These are phyloP conservation scores for Melitaea athalia DNA, from an alignment of 2,888 invertebrate genomes.

Conservation along the genomic window DNA sequence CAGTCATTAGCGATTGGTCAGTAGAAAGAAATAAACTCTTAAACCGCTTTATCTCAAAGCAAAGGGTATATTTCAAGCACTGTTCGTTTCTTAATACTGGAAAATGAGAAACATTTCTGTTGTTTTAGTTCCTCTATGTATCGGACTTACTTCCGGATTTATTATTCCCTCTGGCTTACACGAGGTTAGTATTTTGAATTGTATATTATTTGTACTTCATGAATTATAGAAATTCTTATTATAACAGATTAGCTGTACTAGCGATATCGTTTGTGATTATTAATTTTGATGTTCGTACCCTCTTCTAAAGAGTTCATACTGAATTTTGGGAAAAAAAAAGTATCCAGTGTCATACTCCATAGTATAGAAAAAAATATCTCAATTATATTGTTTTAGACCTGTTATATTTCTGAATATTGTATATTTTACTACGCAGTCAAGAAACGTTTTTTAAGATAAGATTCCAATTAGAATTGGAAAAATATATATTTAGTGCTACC, in stretches of 20 bases:
- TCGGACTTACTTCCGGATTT: conserved; percentile 57
- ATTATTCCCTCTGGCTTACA: conserved; percentile 51
- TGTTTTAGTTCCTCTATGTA: conserved; percentile 58
- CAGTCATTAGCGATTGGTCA: conserved; percentile 23
- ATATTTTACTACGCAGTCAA: conserved; percentile 7
- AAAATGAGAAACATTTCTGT: conserved; percentile 60
- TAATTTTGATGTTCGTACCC: too few species aligned
- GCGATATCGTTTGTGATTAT: too few species aligned
- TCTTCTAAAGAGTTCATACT: too few species aligned
- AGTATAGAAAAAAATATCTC: too few species aligned
- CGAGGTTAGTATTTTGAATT: conserved; percentile 55
- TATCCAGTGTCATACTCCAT: too few species aligned
- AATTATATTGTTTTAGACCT: too few species aligned
- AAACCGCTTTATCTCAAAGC: conserved; percentile 30
- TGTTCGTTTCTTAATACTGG: conserved; percentile 42
- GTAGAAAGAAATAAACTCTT: conserved; percentile 24
- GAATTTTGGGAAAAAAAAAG: too few species aligned
- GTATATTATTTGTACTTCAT: conserved; percentile 36
- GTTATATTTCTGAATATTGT: conserved; percentile 8
- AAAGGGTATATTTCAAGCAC: conserved; percentile 33
- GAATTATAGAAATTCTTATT: conserved; percentile 26
- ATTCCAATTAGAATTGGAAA: too few species aligned
- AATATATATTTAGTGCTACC: too few species aligned
- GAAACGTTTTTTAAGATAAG: too few species aligned
- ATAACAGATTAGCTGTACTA: too few species aligned